These are phyloP conservation scores for Pomacea canaliculata DNA, from an alignment of 2,888 invertebrate species.

Conservation along the genomic window DNA sequence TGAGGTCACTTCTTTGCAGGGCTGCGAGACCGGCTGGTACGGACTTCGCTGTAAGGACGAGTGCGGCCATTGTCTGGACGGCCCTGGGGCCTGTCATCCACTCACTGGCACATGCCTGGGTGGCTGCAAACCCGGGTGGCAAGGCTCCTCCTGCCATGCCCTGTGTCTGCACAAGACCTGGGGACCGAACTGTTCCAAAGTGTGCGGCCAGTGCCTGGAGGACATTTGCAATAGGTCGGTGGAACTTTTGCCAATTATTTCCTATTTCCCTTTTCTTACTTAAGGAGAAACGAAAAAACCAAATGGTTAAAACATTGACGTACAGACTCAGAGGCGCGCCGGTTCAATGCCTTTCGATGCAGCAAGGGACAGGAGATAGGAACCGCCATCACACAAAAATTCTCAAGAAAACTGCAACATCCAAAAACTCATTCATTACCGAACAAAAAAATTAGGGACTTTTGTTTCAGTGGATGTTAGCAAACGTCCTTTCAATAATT, in stretches of 20 bases:
- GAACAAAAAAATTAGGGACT: too few relatives aligned
- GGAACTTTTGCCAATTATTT: neutral
- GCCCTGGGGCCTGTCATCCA: neutral
- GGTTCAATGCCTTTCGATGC: too few relatives aligned
- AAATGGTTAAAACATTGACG: too few relatives aligned
- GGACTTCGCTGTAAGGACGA: neutral
- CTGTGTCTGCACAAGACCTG: neutral
- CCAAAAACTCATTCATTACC: too few relatives aligned
- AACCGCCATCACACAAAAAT: too few relatives aligned
- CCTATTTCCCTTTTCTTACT: too few relatives aligned
- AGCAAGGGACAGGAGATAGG: too few relatives aligned
- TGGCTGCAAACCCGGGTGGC: neutral
- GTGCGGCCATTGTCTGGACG: constrained; percentile 5
- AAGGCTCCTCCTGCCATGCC: neutral
- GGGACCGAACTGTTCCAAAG: neutral
- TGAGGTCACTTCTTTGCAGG: neutral
- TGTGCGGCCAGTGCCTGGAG: neutral
- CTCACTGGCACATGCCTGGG: neutral
- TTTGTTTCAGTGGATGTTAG: too few relatives aligned
- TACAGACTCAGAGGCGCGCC: too few relatives aligned
- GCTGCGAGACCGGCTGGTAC: neutral
- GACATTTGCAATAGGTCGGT: neutral
- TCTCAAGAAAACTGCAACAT: too few relatives aligned
- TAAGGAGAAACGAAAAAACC: too few relatives aligned
- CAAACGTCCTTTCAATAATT: too few relatives aligned